These are phyloP conservation scores for Rhagologus leucostigma DNA, from an alignment of 2,113 vertebrate genomes.

Conservation along the genomic window DNA sequence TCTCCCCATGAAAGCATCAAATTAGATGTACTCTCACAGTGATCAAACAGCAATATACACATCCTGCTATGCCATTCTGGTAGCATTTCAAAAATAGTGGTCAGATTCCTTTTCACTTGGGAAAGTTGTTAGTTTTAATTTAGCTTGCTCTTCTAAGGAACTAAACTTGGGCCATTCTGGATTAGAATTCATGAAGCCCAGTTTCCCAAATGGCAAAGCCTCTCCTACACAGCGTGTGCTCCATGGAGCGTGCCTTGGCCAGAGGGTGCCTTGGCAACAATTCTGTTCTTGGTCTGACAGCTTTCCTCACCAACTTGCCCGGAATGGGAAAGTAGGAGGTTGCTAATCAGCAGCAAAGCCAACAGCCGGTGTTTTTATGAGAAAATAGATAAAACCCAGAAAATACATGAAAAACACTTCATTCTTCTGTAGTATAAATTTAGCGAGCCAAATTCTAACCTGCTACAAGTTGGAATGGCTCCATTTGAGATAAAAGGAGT, in stretches of 20 bases:
- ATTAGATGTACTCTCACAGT: neutral
- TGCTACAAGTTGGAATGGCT: neutral
- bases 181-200: neutral
- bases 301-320: neutral
- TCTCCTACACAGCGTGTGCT: neutral
- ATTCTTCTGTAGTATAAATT: neutral
- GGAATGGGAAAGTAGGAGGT: neutral
- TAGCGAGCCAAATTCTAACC: neutral
- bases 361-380: conserved; percentile 5
- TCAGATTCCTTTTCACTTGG: neutral
- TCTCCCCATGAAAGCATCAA: neutral
- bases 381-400: neutral
- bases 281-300: conserved; percentile 25
- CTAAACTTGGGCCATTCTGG: neutral
- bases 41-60: neutral
- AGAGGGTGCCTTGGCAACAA: neutral
- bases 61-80: neutral
- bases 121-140: conserved; percentile 19
- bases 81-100: neutral
- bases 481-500: neutral
- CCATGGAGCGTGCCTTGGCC: neutral
- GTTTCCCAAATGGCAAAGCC: neutral
- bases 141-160: neutral
- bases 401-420: neutral
- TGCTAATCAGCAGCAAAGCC: conserved; percentile 33